Base-by-base conservation (phyloP, 2,113 vertebrate genomes). In the Gobiocypris rarus region DNA sequence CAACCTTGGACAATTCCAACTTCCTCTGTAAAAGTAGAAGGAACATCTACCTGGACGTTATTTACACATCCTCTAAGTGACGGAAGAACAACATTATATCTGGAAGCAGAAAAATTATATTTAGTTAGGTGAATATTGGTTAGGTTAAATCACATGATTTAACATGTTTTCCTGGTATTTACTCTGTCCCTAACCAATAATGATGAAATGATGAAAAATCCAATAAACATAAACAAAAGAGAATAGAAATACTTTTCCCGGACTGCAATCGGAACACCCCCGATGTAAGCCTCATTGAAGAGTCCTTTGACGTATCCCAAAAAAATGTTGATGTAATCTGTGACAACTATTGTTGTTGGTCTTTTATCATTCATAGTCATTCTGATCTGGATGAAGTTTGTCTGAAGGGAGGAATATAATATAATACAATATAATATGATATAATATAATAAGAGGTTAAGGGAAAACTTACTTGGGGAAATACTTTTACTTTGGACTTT, bases 51-150 rank as follows among this genome's bases (percentile, higher is more conserved):
- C 83, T 89, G 95, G 86, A 96, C 58, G 13, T 93, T 95, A 89
- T 91, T 95, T 91, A 98, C 93, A 84, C 97, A 97, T 87, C 96
- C 97, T 82, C 92, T 95, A 86, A 97, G 94, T 10, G 96, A 89
- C 65, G 94, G 94, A 38, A 92, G 94, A 11, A 92, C 91, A 90
- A 97, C 95, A 87, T 96, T 94, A 90, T 96, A 94, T 70, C 97
- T 98, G 86, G 69, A 38, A 82, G 34, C 17, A 81, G 19, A 81
- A 56, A 70, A 54, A 24, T 34, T 3, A 19, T 34, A 45, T 43
- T 45, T 24, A 4, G 56, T 24, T 59, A 24, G 5, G 63, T 67
- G 63, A 45, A 73, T 41, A 74, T 74, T 28, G n/a, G n/a, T n/a
- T n/a, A n/a, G n/a, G n/a, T n/a, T n/a, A n/a, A n/a, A n/a, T n/a